Conservation (phyloP, 2,113 vertebrate genomes). For the Vidua chalybeata region DNA sequence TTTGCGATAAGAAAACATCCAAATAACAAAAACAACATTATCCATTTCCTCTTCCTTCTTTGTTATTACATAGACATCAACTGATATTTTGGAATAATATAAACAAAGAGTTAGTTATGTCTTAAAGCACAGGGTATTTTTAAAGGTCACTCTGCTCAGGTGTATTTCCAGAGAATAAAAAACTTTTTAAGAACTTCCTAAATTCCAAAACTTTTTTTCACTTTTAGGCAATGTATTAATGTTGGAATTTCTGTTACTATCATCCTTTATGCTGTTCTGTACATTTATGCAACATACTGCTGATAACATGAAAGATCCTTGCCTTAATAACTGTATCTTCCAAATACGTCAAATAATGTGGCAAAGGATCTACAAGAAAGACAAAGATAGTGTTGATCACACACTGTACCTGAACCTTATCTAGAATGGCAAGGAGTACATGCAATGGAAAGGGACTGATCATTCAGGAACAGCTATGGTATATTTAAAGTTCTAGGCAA, state of each 20-base stretch:
- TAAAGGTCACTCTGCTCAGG: neutral
- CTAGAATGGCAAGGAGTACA: neutral
- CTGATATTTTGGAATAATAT: neutral
- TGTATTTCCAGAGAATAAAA: neutral
- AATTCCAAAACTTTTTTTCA: neutral
- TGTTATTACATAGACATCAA: constrained; percentile 27
- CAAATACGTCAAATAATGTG: neutral
- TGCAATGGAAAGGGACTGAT: neutral
- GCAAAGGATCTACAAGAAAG: neutral
- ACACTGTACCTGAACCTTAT: neutral
- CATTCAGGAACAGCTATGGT: neutral
- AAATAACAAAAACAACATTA: constrained; percentile 27
- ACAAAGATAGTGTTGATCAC: neutral
- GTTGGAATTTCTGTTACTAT: neutral
- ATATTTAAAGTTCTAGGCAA: neutral
- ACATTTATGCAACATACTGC: neutral
- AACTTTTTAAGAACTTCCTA: neutral
- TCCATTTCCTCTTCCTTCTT: constrained; percentile 19
- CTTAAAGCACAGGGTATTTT: neutral
- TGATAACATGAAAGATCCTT: neutral
- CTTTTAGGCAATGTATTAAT: neutral
- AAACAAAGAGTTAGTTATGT: neutral
- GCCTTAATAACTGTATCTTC: neutral
- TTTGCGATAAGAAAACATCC: constrained; percentile 49
- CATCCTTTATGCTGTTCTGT: neutral